phyloP scores from a whole-genome alignment of 2,113 vertebrate genomes.

The Equus przewalskii region DNA sequence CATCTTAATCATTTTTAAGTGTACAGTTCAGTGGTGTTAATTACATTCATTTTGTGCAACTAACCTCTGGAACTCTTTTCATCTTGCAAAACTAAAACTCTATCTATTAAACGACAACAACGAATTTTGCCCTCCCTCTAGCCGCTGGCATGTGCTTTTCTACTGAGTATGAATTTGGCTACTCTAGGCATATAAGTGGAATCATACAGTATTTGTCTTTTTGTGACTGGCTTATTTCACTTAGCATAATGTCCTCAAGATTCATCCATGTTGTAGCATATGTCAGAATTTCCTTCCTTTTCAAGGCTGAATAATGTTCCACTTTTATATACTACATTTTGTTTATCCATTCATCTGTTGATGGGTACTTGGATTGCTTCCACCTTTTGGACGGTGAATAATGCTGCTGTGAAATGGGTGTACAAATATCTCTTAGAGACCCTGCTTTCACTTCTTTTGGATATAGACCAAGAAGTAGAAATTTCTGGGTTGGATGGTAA shows the following conservation, averaged over 20 bases:
- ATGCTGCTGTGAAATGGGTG: not conserved
- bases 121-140: not conserved
- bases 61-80: not conserved
- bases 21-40: not conserved
- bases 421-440: constrained; percentile 6
- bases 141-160: not conserved
- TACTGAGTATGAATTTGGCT: not conserved
- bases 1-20: not conserved
- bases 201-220: not conserved
- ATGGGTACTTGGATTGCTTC: not conserved
- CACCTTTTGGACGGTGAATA: not conserved
- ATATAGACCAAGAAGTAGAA: not conserved
- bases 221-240: not conserved
- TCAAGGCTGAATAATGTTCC: not conserved
- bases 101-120: not conserved
- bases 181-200: not conserved
- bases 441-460: not conserved
- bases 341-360: not conserved
- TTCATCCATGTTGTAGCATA: not conserved
- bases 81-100: not conserved
- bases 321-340: not conserved
- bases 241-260: not conserved
- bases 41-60: not conserved
- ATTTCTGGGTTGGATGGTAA: not conserved
- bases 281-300: constrained; percentile 51